Evolutionary conservation across 2,888 invertebrate genomes (phyloP), one percentile per base, ranked within the genome.

Genomic region (Scrobipalpa costella): DNA sequence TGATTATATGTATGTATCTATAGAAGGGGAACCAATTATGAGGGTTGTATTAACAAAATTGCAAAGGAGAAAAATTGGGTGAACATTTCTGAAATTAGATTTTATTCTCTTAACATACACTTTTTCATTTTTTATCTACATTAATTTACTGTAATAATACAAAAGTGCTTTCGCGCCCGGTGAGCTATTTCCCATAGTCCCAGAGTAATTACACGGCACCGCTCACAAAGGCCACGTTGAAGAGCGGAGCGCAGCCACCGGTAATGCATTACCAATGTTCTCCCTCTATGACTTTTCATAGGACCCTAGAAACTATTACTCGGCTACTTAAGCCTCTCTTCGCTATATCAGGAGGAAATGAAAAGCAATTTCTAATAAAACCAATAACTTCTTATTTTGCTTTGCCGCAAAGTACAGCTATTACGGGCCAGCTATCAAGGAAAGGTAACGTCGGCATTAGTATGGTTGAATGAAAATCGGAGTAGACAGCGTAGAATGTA

Each of bases 111-210:
- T 7, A 15, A 9, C 1, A 57, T 62, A 34, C 15, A 57, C n/a
- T 61, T 68, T 65, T 63, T 63, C 70, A 71, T 69, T 78, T 75
- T 75, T 73, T 78, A 75, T 81, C 76, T 79, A 72, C 74, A 81
- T 84, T 80, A 80, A 85, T 84, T 84, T 80, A 81, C 72, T 83
- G 78, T 79, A 84, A 85, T 84, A 85, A 82, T 79, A 83, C 76
- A 81, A 81, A 85, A 81, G 82, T 81, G 77, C 77, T 85, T 78
- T 80, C 77, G 79, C 79, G 76, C 75, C 79, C 80, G 80, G 77
- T 82, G 80, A 84, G 84, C 79, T 83, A 88, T 86, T 87, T 88
- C 88, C 88, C 90, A 85, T 84, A 81, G 86, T 84, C 87, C 89
- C 87, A 75, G 83, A 88, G 87, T 88, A 89, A 89, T 90, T 89